Conservation (phyloP, 2,797 vertebrate species). For the Cuniculus paca region DNA sequence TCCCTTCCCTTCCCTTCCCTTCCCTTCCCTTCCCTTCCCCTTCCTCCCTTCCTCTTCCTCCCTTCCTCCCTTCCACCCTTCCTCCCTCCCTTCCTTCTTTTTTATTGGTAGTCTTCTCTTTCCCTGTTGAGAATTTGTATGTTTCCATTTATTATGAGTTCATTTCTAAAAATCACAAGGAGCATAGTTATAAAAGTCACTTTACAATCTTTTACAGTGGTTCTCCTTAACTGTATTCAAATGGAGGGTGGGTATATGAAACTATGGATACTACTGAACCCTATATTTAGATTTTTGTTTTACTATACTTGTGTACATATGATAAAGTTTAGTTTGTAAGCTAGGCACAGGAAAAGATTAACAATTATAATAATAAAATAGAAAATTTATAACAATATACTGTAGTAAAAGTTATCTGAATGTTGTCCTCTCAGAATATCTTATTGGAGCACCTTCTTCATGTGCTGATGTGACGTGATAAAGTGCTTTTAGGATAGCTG, state of each 20-base stretch:
- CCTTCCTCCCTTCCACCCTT: too few relatives aligned
- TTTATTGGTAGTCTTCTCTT: not conserved
- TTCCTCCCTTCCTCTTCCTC: too few relatives aligned
- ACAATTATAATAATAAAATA: not conserved
- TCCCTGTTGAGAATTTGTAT: not conserved
- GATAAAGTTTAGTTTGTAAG: not conserved
- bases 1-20: too few relatives aligned
- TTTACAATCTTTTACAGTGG: not conserved
- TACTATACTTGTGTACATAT: not conserved
- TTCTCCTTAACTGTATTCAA: not conserved
- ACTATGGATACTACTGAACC: not conserved
- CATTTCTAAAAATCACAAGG: not conserved
- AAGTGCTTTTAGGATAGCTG: too few relatives aligned
- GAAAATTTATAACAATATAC: not conserved
- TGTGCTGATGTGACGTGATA: not conserved
- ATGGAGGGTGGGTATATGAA: not conserved
- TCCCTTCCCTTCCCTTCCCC: too few relatives aligned
- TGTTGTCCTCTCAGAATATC: not conserved
- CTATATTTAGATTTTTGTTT: not conserved
- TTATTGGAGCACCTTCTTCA: not conserved
- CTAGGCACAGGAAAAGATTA: not conserved
- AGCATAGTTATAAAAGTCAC: not conserved
- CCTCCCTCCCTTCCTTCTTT: too few relatives aligned
- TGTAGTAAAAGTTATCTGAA: not conserved
- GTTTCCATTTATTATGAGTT: not conserved